A percentile compares a stretch with the other conserved stretches of the same genome.
These are phyloP conservation scores for Peromyscus californicus DNA, from an alignment of 2,113 vertebrate genomes.

Conservation along the genomic window DNA sequence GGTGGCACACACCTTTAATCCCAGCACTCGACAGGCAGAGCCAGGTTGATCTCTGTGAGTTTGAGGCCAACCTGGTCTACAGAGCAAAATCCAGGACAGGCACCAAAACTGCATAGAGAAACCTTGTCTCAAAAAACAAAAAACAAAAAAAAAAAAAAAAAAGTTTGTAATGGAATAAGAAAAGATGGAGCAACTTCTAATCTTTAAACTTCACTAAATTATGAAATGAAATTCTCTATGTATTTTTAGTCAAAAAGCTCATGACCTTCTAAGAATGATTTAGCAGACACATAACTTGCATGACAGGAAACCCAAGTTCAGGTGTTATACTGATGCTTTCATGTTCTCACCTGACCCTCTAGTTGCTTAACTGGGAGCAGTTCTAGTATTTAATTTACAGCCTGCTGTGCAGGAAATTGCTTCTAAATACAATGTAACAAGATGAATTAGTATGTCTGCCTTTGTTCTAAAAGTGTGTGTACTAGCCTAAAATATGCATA, in stretches of 20 bases:
- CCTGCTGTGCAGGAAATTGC: background rate
- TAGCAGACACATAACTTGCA: background rate
- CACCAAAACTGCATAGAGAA: too few species aligned
- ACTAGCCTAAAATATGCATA: slow-evolving; percentile 19
- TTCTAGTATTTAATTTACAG: background rate
- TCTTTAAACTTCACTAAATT: background rate
- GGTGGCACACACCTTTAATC: too few species aligned
- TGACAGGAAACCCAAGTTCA: background rate
- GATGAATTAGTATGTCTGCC: background rate
- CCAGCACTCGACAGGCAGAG: too few species aligned
- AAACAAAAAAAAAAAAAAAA: too few species aligned
- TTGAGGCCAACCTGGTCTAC: too few species aligned
- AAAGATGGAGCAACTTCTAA: background rate
- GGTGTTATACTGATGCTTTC: background rate
- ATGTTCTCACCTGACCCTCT: background rate
- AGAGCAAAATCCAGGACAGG: too few species aligned
- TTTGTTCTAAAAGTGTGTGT: background rate
- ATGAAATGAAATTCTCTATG: slow-evolving; percentile 40
- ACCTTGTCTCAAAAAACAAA: too few species aligned
- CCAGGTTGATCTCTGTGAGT: too few species aligned
- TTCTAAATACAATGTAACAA: slow-evolving; percentile 1
- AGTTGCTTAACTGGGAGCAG: background rate
- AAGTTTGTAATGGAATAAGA: background rate
- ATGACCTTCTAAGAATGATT: background rate
- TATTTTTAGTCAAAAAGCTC: background rate